Conservation (phyloP, 2,888 invertebrate genomes). For the Epinotia bilunana region DNA sequence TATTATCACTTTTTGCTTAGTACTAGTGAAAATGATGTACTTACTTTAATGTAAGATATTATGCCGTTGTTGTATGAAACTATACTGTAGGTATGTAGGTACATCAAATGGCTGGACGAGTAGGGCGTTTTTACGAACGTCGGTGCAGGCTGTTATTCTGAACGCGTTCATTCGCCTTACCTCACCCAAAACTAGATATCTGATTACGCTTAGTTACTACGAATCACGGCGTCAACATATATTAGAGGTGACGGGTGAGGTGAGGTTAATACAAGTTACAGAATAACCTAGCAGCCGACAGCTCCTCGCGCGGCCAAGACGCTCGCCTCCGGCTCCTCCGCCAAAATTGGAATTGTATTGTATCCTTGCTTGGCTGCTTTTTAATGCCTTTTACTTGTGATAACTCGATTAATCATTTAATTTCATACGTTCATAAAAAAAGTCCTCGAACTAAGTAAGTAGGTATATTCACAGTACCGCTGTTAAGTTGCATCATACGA, state of each 20-base stretch:
- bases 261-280: too few species aligned
- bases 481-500: conserved; percentile 6
- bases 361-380: not conserved
- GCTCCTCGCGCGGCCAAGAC: too few species aligned
- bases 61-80: not conserved
- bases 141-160: too few species aligned
- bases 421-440: not conserved
- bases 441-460: not conserved
- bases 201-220: too few species aligned
- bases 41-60: not conserved
- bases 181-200: too few species aligned
- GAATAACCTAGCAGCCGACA: too few species aligned
- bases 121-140: too few species aligned
- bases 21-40: conserved; percentile 32
- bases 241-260: too few species aligned
- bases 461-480: not conserved
- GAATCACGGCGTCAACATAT: too few species aligned
- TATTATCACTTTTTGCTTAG: conserved; percentile 12
- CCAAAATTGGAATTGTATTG: not conserved
- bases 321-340: not conserved
- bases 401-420: not conserved
- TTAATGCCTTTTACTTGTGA: conserved; percentile 15
- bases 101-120: too few species aligned
- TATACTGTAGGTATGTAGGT: not conserved
- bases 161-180: not conserved